A percentile compares a stretch with the other conserved stretches of the same genome.
phyloP scores from a whole-genome alignment of 2,797 vertebrate species.

The Pseudochirops cupreus region DNA sequence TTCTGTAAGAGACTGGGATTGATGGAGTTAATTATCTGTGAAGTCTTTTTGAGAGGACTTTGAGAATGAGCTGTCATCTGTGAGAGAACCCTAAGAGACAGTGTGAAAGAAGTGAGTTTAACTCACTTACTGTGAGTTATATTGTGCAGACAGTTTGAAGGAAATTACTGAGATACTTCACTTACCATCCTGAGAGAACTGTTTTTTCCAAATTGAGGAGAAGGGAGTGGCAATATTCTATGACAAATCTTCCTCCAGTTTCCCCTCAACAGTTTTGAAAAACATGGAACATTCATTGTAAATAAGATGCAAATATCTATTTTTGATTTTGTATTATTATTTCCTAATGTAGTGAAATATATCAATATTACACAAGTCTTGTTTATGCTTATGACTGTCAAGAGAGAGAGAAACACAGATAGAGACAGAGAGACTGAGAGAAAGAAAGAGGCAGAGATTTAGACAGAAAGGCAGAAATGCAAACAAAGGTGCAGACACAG shows the following conservation, averaged over 20 bases:
- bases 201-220: neutral
- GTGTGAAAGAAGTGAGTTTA: neutral
- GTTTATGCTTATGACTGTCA: neutral
- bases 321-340: neutral
- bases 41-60: neutral
- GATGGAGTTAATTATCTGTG: neutral
- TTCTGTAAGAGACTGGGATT: neutral
- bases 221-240: neutral
- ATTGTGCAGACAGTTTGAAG: neutral
- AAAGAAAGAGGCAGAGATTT: too few species aligned
- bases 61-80: neutral
- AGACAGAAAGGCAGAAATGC: too few species aligned
- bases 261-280: neutral
- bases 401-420: neutral
- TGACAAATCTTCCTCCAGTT: neutral
- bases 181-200: neutral
- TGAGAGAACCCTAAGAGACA: neutral
- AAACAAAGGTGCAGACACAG: neutral
- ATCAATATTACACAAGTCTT: neutral
- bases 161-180: neutral
- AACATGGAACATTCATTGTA: neutral
- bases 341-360: neutral
- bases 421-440: too few species aligned
- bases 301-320: neutral
- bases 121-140: neutral